Evolutionary conservation across 2,797 vertebrate species (phyloP), one percentile per base, ranked within the genome.

Genomic region (Podarcis siculus): DNA sequence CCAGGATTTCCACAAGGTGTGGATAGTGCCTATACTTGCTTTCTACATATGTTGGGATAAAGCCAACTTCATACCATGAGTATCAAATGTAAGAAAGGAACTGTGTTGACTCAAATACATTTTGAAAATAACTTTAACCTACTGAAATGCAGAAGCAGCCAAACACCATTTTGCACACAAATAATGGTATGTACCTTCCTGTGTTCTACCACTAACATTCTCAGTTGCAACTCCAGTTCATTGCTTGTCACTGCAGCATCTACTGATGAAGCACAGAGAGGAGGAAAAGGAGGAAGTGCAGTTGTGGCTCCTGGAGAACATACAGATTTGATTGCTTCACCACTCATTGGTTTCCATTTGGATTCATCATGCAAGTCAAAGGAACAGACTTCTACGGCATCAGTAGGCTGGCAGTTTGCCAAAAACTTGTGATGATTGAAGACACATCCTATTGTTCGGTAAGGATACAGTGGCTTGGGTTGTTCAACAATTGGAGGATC

Each of bases 281-380:
- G 98, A 82, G 98, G 98, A 87, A 97, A 96, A 27, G 97, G 97
- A 13, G 98, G 98, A 90, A 98, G 96, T 3, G 98, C 98, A 49
- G 97, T 94, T 5, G 95, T 96, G 77, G 98, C 96, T 86, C 98
- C 98, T 0, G 97, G 98, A 75, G 96, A 96, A 86, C 98, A 99
- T 0, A 99, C 98, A 1, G 99, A 99, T 94, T 97, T 97, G 92
- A 99, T 96, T 64, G 98, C 99, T 93, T 99, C 98, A 91, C 96
- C 97, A 35, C 98, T 99, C 99, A 99, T 99, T 15, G 98, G 97
- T 93, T 99, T 99, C 99, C 99, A 99, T 86, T 96, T 98, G 49
- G 98, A 98, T 91, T 97, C 98, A 94, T 99, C 95, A 10, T 94
- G 95, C 90, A 98, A 90, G 94, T 99, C 98, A 97, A 99, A 99